Evolutionary conservation across 1,140 invertebrate genomes (phyloP).

Genomic region (Aleiodes sp.): DNA sequence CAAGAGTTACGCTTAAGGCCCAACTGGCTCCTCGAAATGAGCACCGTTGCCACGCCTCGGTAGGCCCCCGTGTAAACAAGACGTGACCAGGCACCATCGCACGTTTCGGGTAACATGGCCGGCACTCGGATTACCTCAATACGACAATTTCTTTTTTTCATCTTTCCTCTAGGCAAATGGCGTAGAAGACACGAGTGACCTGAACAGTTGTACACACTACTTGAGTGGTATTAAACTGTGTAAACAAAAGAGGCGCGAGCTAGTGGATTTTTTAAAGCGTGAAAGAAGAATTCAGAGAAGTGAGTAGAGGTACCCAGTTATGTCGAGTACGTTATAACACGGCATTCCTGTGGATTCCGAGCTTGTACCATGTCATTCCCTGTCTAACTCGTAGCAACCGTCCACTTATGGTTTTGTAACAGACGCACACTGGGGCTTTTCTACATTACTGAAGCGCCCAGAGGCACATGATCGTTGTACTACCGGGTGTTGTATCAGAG

Average conservation of each 20-base stretch:
- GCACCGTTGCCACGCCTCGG: slow-evolving; percentile 29
- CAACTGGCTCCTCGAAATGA: not conserved
- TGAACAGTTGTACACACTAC: not conserved
- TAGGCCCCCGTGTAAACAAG: slow-evolving; percentile 21
- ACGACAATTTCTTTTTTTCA: not conserved
- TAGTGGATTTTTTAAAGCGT: no score
- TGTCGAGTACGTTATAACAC: slow-evolving; percentile 12
- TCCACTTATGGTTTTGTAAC: slow-evolving; percentile 8
- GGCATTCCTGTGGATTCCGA: slow-evolving; percentile 27
- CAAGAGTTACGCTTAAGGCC: not conserved
- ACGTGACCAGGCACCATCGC: slow-evolving; percentile 22
- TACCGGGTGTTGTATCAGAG: slow-evolving; percentile 2
- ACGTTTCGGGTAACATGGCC: slow-evolving; percentile 29
- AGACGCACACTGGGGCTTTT: slow-evolving; percentile 6
- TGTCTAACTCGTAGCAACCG: not conserved
- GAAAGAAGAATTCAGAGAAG: not conserved
- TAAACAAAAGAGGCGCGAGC: no score
- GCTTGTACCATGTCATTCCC: slow-evolving; percentile 7
- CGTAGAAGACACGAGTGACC: not conserved
- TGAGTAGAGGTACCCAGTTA: not conserved
- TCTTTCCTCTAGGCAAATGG: not conserved
- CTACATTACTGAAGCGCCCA: slow-evolving; percentile 1
- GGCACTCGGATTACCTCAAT: slow-evolving; percentile 27
- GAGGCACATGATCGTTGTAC: slow-evolving; percentile 8
- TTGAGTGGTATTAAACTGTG: not conserved